These are phyloP conservation scores for Salmo trutta DNA, from an alignment of 2,797 vertebrate species.

Conservation along the genomic window DNA sequence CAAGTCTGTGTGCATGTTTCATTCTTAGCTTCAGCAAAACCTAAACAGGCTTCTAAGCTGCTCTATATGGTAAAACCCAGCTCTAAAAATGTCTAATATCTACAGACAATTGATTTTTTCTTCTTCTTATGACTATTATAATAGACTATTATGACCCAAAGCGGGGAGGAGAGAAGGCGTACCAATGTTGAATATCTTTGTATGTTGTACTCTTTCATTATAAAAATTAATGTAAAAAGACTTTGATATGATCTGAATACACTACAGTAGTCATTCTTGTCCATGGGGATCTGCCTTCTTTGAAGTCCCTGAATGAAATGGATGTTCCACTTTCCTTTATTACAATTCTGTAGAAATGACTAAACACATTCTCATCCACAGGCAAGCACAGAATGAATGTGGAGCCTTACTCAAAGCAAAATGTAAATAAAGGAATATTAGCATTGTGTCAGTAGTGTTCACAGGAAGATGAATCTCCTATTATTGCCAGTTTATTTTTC, in stretches of 20 bases:
- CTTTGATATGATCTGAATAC: slow-evolving; percentile 65
- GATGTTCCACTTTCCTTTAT: slow-evolving; percentile 71
- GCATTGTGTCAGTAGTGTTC: slow-evolving; percentile 53
- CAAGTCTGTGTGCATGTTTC: background rate
- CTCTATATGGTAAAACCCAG: background rate
- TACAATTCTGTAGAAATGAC: slow-evolving; percentile 63
- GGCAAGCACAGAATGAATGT: slow-evolving; percentile 66
- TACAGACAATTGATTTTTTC: background rate
- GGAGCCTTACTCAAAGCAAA: slow-evolving; percentile 58
- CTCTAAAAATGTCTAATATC: background rate
- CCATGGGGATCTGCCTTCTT: slow-evolving; percentile 57
- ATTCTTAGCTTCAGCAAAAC: background rate
- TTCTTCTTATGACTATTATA: background rate
- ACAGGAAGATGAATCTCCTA: slow-evolving; percentile 70
- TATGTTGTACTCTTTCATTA: slow-evolving; percentile 70
- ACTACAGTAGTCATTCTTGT: slow-evolving; percentile 58
- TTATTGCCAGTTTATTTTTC: slow-evolving; percentile 70
- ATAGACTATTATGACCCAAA: slow-evolving; percentile 31
- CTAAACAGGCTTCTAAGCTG: background rate
- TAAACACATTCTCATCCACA: slow-evolving; percentile 49
- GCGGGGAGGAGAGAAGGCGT: slow-evolving; percentile 65
- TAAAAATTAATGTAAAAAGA: slow-evolving; percentile 64
- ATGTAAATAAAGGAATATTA: slow-evolving; percentile 55
- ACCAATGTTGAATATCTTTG: slow-evolving; percentile 64
- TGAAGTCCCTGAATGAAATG: slow-evolving; percentile 71